phyloP scores from a whole-genome alignment of 2,797 vertebrate genomes.

The Tapirus indicus region DNA sequence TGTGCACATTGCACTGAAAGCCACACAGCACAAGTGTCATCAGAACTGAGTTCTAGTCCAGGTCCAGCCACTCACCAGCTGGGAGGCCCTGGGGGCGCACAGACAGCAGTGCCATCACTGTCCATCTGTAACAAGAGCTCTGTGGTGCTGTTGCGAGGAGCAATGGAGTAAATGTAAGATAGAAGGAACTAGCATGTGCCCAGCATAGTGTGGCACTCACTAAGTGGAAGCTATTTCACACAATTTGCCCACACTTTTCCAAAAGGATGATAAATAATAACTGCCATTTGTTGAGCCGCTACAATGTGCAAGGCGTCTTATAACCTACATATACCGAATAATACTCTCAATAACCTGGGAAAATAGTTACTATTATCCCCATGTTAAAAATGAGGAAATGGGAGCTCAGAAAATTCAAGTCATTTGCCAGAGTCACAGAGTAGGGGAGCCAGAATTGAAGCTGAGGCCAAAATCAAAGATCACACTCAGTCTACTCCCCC shows the following conservation, averaged over 20 bases:
- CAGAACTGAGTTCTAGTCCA: no score
- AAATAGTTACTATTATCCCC: background rate
- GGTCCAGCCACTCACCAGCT: background rate
- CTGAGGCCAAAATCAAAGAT: background rate
- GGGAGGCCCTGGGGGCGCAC: no score
- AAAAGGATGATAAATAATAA: background rate
- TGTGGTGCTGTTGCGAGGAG: accelerated
- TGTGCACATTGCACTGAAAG: no score
- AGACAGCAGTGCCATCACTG: background rate
- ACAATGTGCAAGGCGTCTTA: background rate
- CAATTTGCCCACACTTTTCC: background rate
- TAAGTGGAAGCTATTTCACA: background rate
- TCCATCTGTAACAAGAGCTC: background rate
- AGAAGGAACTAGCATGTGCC: background rate
- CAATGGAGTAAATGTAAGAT: background rate
- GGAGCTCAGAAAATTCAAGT: background rate
- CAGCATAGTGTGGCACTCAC: background rate
- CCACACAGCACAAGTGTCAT: background rate
- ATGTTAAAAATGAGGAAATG: background rate
- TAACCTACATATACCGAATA: background rate
- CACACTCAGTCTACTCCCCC: background rate
- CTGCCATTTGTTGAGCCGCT: background rate
- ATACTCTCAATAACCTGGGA: background rate
- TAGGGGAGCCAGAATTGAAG: background rate
- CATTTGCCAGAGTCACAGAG: background rate